Conservation (phyloP, 2,888 invertebrate species). For the Anorthoa munda region DNA sequence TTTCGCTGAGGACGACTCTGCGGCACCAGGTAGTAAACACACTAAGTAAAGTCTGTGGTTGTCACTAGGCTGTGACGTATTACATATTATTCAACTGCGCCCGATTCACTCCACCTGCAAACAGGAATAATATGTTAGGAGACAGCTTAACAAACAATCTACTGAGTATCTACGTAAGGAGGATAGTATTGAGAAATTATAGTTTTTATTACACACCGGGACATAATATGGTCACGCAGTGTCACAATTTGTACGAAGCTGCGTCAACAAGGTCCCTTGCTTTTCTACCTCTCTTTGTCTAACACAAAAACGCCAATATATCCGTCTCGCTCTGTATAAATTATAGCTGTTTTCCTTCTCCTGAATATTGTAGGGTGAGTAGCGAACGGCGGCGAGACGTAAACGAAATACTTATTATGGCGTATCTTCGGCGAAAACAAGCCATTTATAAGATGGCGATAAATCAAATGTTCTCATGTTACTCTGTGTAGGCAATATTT, state of each 20-base stretch:
- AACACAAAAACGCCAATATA: slow-evolving; percentile 63
- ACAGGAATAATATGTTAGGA: slow-evolving; percentile 61
- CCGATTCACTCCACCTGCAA: slow-evolving; percentile 78
- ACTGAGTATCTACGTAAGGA: slow-evolving; percentile 15
- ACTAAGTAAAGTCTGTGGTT: slow-evolving; percentile 67
- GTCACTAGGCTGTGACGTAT: slow-evolving; percentile 76
- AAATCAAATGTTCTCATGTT: slow-evolving; percentile 77
- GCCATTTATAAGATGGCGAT: slow-evolving; percentile 82
- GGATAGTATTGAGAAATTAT: slow-evolving; percentile 32
- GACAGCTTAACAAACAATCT: slow-evolving; percentile 11
- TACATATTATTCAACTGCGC: slow-evolving; percentile 83
- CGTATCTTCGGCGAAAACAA: slow-evolving; percentile 85
- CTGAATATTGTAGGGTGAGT: slow-evolving; percentile 79
- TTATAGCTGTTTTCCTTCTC: slow-evolving; percentile 85
- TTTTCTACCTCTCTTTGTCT: slow-evolving; percentile 68
- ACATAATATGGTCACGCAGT: slow-evolving; percentile 70
- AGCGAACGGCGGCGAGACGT: slow-evolving; percentile 76
- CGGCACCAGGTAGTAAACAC: slow-evolving; percentile 66
- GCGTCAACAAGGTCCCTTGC: slow-evolving; percentile 71
- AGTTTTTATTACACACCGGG: slow-evolving; percentile 52
- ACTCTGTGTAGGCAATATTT: slow-evolving; percentile 55
- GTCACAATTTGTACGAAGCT: slow-evolving; percentile 73
- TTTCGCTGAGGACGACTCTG: slow-evolving; percentile 75
- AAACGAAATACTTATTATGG: slow-evolving; percentile 85
- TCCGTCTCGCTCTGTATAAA: slow-evolving; percentile 78